phyloP scores from a whole-genome alignment of 1,140 invertebrate species.

The Hyles euphorbiae region DNA sequence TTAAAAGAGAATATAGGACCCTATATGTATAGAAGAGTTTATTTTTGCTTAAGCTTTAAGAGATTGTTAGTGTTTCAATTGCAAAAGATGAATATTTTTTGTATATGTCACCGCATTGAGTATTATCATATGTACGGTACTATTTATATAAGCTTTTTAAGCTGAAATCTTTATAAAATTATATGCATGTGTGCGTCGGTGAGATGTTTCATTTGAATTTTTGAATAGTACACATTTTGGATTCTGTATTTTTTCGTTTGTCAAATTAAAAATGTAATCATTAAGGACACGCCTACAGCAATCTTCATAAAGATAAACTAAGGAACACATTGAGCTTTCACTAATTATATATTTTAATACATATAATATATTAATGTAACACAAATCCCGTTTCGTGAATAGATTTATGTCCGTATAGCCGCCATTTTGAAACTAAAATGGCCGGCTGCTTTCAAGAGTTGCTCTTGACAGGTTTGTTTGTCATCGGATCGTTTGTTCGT shows the following conservation, averaged over 20 bases:
- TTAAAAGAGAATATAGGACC: slow-evolving; percentile 38
- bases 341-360: slow-evolving; percentile 52
- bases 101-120: slow-evolving; percentile 48
- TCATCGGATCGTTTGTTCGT: too few species aligned
- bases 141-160: slow-evolving; percentile 51
- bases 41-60: slow-evolving; percentile 72
- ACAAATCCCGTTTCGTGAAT: slow-evolving; percentile 10
- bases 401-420: slow-evolving; percentile 1
- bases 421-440: slow-evolving; percentile 19
- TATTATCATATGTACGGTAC: slow-evolving; percentile 34
- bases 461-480: slow-evolving; percentile 20
- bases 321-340: slow-evolving; percentile 67
- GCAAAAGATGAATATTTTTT: slow-evolving; percentile 68
- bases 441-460: slow-evolving; percentile 12
- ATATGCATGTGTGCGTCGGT: too few species aligned
- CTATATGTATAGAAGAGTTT: slow-evolving; percentile 64
- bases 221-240: slow-evolving; percentile 19
- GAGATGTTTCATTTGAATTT: slow-evolving; percentile 12
- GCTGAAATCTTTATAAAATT: slow-evolving; percentile 18
- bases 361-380: slow-evolving; percentile 7
- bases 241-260: too few species aligned
- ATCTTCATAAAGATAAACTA: slow-evolving; percentile 60
- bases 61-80: slow-evolving; percentile 54
- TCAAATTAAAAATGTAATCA: too few species aligned
- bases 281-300: slow-evolving; percentile 10